These are phyloP conservation scores for Macaca nemestrina DNA, from an alignment of 2,113 vertebrate genomes.

Conservation along the genomic window DNA sequence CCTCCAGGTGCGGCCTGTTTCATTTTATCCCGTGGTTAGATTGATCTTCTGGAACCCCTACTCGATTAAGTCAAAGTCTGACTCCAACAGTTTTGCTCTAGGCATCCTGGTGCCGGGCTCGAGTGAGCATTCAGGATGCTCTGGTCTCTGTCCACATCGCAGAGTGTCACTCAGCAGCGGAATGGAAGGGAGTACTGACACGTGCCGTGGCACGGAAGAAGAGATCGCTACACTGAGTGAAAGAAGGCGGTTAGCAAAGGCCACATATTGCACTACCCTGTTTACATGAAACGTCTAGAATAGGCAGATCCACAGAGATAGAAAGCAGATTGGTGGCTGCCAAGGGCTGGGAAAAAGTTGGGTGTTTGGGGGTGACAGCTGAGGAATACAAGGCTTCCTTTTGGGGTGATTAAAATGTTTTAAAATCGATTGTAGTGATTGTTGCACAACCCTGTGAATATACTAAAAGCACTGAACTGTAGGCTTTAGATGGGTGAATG, in stretches of 20 bases:
- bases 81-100: background rate
- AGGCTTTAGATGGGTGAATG: background rate
- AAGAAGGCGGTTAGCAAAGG: background rate
- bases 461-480: background rate
- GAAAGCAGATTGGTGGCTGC: background rate
- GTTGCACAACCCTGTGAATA: background rate
- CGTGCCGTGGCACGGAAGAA: fast-evolving
- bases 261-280: fast-evolving
- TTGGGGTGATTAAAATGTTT: background rate
- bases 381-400: background rate
- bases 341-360: fast-evolving
- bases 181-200: too few species aligned
- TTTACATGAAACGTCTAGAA: background rate
- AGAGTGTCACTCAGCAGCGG: fast-evolving
- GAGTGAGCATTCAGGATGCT: fast-evolving
- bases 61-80: background rate
- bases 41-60: background rate
- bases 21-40: background rate
- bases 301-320: background rate
- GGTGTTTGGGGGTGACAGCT: background rate
- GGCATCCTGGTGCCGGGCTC: background rate
- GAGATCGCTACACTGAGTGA: fast-evolving
- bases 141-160: fast-evolving
- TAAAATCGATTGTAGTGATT: background rate
- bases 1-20: background rate